These are phyloP conservation scores for Periphyllus acericola DNA, from an alignment of 2,888 invertebrate species.

Conservation along the genomic window DNA sequence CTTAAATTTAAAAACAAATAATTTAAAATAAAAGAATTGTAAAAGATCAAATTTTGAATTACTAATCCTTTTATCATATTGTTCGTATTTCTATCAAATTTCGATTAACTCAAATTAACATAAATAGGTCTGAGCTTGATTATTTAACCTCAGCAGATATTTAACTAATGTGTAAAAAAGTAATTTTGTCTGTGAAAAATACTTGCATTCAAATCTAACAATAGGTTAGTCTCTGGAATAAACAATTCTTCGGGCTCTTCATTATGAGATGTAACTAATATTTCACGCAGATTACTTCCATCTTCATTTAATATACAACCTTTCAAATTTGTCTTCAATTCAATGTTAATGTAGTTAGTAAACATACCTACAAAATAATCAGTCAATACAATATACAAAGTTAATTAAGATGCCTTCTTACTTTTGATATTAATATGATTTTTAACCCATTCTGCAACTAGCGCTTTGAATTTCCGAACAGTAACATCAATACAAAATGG, in stretches of 20 bases:
- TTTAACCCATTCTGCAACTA: slow-evolving; percentile 55
- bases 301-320: slow-evolving; percentile 24
- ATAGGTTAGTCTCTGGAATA: slow-evolving; percentile 38
- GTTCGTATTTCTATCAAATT: too few relatives aligned
- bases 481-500: slow-evolving; percentile 52
- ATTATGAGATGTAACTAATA: slow-evolving; percentile 3
- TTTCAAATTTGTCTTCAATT: slow-evolving; percentile 48
- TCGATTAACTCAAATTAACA: too few relatives aligned
- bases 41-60: too few relatives aligned
- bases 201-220: slow-evolving; percentile 50
- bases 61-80: too few relatives aligned
- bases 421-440: slow-evolving; percentile 60
- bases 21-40: too few relatives aligned
- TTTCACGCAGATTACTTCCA: slow-evolving; percentile 39
- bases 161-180: too few relatives aligned
- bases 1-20: too few relatives aligned
- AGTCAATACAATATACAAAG: neutral
- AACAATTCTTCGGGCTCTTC: slow-evolving; percentile 32
- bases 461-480: slow-evolving; percentile 50
- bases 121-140: too few relatives aligned
- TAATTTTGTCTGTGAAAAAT: neutral
- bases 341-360: slow-evolving; percentile 24
- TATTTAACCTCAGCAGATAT: too few relatives aligned
- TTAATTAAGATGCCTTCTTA: neutral
- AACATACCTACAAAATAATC: slow-evolving; percentile 14